Base-by-base conservation (phyloP, 2,113 vertebrate species). In the Columba livia region DNA sequence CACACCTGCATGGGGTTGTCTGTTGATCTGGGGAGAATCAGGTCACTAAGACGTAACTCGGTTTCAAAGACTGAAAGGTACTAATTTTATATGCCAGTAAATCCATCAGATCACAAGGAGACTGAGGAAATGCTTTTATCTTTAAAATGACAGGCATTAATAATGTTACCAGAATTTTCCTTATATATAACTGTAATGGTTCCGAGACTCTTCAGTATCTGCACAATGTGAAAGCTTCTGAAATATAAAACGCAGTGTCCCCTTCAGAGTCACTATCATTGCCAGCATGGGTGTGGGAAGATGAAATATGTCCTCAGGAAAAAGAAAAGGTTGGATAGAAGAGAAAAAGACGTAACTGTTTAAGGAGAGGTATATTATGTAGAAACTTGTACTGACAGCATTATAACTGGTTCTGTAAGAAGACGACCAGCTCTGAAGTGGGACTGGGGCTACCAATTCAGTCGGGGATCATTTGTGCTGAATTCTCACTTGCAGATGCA, bases 71-170 rank as follows among this genome's bases (percentile, higher is more conserved):
- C 78, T 96, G 96, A 97, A 97, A 96, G 96, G 93, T 96, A 97
- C 64, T 96, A 96, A 96, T 97, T 97, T 96, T 94, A 94, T 60
- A 73, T 93, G 94, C 96, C 96, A 96, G 83, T 96, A 96, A 93
- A 96, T 96, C 96, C 85, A 96, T 96, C 96, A 95, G 90, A 96
- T 97, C 92, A 90, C 86, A 95, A 84, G 85, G 72, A 95, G 87
- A 95, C 78, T 85, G 84, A 95, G 95, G 91, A 97, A 97, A 97
- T 72, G 82, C 92, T 95, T 95, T 97, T 97, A 95, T 97, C 94
- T 96, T 96, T 95, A 94, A 96, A 97, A 95, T 96, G 88, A 96
- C 94, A 96, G 88, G 90, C 87, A 96, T 94, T 96, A 97, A 96
- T 96, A 97, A 96, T 85, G 85, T 92, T 97, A 96, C 85, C 71